Evolutionary conservation across 1,140 invertebrate genomes (phyloP), one percentile per base, ranked within the genome.

Genomic region (Brachionus plicatilis): DNA sequence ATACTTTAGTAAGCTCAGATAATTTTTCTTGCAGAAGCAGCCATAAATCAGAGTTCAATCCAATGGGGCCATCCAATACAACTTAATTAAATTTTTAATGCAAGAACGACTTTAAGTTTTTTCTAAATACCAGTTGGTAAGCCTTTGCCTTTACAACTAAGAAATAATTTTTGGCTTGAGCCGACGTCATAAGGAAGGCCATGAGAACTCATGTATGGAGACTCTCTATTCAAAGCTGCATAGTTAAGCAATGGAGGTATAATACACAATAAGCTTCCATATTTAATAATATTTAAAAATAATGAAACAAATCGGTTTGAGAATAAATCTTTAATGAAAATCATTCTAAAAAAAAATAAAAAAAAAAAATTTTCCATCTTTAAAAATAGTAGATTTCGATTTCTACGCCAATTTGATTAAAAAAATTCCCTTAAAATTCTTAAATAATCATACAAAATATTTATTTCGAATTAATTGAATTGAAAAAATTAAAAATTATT

Each of bases 41-140:
- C 89, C 89, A 89, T 0, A 87, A 87, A 87, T 90, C 89, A 24
- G 89, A 90, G 29, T 86, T 87, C 87, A 88, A 88, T 0, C 88
- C 89, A 68, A 87, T 88, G 8, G 89, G 89, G 5, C 88, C 86
- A 86, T 90, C 89, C 29, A 90, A 84, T 68, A 90, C 85, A 27
- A 90, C 88, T 89, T 47, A 68, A 70, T 41, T 29, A 45, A 47
- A 37, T 24, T 84, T 50, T 2, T 47, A 76, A 3, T 43, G 29
- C 20, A 84, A n/a, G 5, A 1, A 37, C 33, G 5, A 37, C 5
- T 37, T 33, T 3, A 27, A 14, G 33, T 3, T 20, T 11, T n/a
- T 33, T 37, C 29, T 45, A 53, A 41, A 66, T 76, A 88, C 88
- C 86, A 85, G 88, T 89, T 53, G 88, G 88, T 27, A 86, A 82